phyloP scores from a whole-genome alignment of 1,140 invertebrate species.

The Bombus confusus region DNA sequence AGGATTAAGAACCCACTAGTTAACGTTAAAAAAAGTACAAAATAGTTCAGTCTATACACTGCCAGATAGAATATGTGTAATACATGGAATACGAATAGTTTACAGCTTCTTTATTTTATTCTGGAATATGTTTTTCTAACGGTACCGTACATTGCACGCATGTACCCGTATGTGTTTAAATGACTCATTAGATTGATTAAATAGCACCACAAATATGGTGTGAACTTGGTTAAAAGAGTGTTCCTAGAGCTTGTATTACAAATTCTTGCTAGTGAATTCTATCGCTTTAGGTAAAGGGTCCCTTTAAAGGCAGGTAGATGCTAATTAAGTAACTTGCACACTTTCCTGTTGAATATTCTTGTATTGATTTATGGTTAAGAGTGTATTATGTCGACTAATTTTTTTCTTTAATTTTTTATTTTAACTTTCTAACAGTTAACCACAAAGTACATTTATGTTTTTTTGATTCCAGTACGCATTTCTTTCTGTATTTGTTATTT shows the following conservation, averaged over 20 bases:
- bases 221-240: not conserved
- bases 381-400: not conserved
- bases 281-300: not conserved
- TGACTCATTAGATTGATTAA: not conserved
- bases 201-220: not conserved
- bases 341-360: not conserved
- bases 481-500: too few relatives aligned
- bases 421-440: too few relatives aligned
- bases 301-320: not conserved
- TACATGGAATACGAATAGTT: not conserved
- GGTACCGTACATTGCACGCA: too few relatives aligned
- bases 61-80: not conserved
- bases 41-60: too few relatives aligned
- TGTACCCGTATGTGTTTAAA: not conserved
- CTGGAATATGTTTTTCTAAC: not conserved
- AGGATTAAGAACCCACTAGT: not conserved
- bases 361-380: not conserved
- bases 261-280: not conserved
- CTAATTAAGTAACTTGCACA: not conserved
- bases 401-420: too few relatives aligned
- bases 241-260: not conserved
- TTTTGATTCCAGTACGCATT: too few relatives aligned
- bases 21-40: not conserved
- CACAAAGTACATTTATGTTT: too few relatives aligned
- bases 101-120: not conserved